These are phyloP conservation scores for Anguilla rostrata DNA, from an alignment of 2,113 vertebrate genomes.

Conservation along the genomic window DNA sequence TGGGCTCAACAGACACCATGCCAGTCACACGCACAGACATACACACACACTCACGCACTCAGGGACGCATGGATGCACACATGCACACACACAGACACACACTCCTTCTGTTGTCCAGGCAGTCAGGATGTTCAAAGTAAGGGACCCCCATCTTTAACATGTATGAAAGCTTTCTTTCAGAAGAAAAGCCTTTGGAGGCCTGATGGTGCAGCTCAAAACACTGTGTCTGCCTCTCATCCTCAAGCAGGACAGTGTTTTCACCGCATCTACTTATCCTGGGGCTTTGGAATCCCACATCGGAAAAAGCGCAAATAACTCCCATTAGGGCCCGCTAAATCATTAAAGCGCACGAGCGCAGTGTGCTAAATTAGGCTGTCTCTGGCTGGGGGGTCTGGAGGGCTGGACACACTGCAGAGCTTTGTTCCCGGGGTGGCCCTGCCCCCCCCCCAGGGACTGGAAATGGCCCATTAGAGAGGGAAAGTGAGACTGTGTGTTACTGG, in stretches of 20 bases:
- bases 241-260: slow-evolving; percentile 52
- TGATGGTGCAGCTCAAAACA: slow-evolving; percentile 5
- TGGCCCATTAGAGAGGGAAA: slow-evolving; percentile 59
- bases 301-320: slow-evolving; percentile 46
- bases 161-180: background rate
- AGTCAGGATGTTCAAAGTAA: background rate
- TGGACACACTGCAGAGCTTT: slow-evolving; percentile 57
- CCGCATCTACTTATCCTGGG: slow-evolving; percentile 43
- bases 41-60: no score
- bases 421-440: slow-evolving; percentile 45
- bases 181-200: background rate
- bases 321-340: slow-evolving; percentile 59
- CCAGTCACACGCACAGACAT: no score
- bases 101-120: background rate
- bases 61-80: background rate
- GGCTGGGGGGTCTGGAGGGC: slow-evolving; percentile 52
- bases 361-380: slow-evolving; percentile 49
- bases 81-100: no score
- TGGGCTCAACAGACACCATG: no score
- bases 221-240: slow-evolving; percentile 47
- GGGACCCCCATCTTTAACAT: background rate
- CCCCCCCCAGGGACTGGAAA: slow-evolving; percentile 47
- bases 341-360: slow-evolving; percentile 53
- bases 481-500: slow-evolving; percentile 40
- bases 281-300: slow-evolving; percentile 50